phyloP scores from a whole-genome alignment of 2,888 invertebrate genomes.

The Coremacera marginata region DNA sequence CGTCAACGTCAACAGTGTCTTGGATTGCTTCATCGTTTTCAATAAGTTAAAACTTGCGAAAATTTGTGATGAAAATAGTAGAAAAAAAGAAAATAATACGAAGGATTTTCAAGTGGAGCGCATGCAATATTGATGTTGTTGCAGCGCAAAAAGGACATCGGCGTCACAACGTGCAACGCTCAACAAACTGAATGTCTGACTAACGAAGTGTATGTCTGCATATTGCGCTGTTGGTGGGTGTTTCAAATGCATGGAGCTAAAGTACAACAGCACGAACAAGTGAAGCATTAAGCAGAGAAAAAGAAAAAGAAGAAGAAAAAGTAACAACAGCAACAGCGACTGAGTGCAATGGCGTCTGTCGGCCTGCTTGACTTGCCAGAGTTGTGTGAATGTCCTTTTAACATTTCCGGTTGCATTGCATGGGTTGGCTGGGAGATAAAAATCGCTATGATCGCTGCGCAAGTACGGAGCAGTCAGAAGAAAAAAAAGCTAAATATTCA shows the following conservation, averaged over 20 bases:
- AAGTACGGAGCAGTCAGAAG: not conserved
- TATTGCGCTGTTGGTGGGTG: conserved; percentile 19
- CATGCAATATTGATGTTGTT: conserved; percentile 48
- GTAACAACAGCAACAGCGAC: conserved; percentile 36
- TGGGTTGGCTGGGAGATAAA: not conserved
- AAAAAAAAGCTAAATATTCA: not conserved
- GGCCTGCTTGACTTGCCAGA: conserved; percentile 49
- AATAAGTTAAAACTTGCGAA: conserved; percentile 5
- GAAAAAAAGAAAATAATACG: not conserved
- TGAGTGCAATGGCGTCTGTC: conserved; percentile 63
- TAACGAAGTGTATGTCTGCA: not conserved
- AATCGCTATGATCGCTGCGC: not conserved
- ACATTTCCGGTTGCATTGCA: conserved; percentile 59
- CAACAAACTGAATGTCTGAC: not conserved
- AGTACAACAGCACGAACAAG: too few relatives aligned
- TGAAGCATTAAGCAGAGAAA: too few relatives aligned
- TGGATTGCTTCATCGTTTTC: not conserved
- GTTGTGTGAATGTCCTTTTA: conserved; percentile 62
- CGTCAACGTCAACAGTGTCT: not conserved
- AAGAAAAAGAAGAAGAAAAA: too few relatives aligned
- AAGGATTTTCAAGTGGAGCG: conserved; percentile 40
- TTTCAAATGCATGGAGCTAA: too few relatives aligned
- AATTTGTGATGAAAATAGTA: not conserved
- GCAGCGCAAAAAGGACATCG: conserved; percentile 37
- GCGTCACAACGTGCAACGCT: conserved; percentile 22